Evolutionary conservation across 2,888 invertebrate species (phyloP), one percentile per base, ranked within the genome.

Genomic region (Drosophila melanosoma): DNA sequence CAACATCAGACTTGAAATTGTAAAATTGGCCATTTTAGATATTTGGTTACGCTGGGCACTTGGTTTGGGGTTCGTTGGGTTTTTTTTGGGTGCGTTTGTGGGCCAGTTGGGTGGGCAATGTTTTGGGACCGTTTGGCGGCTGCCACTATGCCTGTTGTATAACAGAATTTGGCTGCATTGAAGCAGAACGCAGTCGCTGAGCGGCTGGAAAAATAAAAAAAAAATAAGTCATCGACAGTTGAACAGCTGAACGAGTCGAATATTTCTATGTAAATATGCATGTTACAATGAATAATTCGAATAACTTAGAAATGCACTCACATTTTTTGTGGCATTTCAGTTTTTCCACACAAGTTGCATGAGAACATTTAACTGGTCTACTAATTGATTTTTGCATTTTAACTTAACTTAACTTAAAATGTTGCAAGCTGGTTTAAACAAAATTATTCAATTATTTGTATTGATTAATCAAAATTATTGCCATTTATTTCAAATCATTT

Each of bases 11-110:
- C 69, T 79, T 69, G 70, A 88, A 88, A 88, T 87, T 87, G 90
- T 90, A 89, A 87, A 87, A 90, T 90, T 87, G 89, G 78, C 83
- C 90, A 90, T 87, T 90, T 90, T 87, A 71, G 89, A 73, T 88
- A 88, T 82, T 76, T 81, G 86, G 88, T 89, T 84, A 79, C 85
- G 77, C 84, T 73, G 83, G 85, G 80, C 74, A 68, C 52, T 60
- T 76, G 68, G 53, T 48, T 51, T 45, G 63, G 63, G 53, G 35
- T 58, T 52, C 60, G 38, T 49, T 32, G 35, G 23, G n/a, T 23
- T 11, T 23, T 23, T 32, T 10, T 38, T 11, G 26, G 49, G 17
- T 35, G 17, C 7, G 29, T 32, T 32, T 29, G 29, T 0, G 29
- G 0, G 57, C 23, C 45, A 40, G 56, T 56, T 36, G 54, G 36